Evolutionary conservation across 2,888 invertebrate genomes (phyloP), one percentile per base, ranked within the genome.

Genomic region (Plemyria rubiginata): DNA sequence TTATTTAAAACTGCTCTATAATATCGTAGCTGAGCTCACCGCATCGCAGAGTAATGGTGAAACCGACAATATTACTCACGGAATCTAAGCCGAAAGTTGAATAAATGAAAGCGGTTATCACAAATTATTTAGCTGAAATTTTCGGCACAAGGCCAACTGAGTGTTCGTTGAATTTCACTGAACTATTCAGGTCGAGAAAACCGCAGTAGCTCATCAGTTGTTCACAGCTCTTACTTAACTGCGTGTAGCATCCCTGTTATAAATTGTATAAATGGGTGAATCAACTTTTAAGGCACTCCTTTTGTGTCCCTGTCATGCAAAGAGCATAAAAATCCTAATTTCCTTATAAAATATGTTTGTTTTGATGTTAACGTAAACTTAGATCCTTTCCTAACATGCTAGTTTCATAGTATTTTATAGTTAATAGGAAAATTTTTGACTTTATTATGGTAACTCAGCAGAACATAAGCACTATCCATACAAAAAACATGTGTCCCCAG

Each of bases 81-180:
- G 79, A 82, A 81, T 84, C 80, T 78, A 75, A 70, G 75, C 76
- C 76, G 77, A 83, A 86, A 86, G 81, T 86, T 85, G 79, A 85
- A 88, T 87, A 87, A 88, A 89, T 88, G 83, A 87, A 84, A 85
- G 85, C 82, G 82, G 86, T 88, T 88, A 88, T 89, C 85, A 84
- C 85, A 85, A 91, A 89, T 88, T 87, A 91, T 89, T 88, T 87
- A 86, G 85, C 81, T 86, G 87, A 83, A 84, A 87, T 85, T 87
- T 86, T 90, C 87, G 89, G 90, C 87, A 85, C 85, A 81, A 82
- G 86, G 88, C 87, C 88, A 88, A 82, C 79, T 80, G 79, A 78
- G 81, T 84, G 84, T 85, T 85, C 85, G 81, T 75, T 78, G 85
- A 82, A 86, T 86, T 87, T 84, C 81, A 82, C 84, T 86, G 82